These are phyloP conservation scores for Tyto alba DNA, from an alignment of 2,113 vertebrate species.

Conservation along the genomic window DNA sequence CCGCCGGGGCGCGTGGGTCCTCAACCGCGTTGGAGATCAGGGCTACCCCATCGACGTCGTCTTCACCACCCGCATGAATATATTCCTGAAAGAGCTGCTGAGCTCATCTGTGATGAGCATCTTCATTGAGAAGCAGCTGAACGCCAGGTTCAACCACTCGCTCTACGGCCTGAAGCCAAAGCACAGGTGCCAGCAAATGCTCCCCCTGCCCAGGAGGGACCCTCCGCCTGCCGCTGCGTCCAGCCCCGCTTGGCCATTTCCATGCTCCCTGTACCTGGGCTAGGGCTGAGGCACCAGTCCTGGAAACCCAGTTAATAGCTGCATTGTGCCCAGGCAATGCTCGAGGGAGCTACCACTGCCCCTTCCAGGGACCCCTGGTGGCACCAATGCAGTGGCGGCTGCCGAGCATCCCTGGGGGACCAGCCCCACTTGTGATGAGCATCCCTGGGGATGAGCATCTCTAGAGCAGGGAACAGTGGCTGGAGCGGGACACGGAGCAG, in stretches of 20 bases:
- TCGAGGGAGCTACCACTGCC: not conserved
- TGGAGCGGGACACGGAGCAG: not conserved
- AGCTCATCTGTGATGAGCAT: slow-evolving; percentile 3
- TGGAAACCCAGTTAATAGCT: not conserved
- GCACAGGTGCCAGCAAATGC: slow-evolving; percentile 72
- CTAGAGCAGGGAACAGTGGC: not conserved
- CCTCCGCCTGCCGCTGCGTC: rapidly evolving
- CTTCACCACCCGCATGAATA: not conserved
- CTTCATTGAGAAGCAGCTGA: slow-evolving; percentile 67
- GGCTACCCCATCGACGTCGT: slow-evolving; percentile 38
- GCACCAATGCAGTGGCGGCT: not conserved
- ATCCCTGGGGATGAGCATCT: not conserved
- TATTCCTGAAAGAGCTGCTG: not conserved
- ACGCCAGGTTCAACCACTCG: slow-evolving; percentile 74
- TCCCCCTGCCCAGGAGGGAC: not conserved
- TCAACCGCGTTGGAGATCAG: slow-evolving; percentile 71
- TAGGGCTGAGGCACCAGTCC: not conserved
- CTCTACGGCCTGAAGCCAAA: slow-evolving; percentile 78
- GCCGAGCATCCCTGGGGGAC: not conserved
- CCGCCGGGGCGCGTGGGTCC: slow-evolving; percentile 81
- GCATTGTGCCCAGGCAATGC: not conserved
- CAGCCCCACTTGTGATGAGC: not conserved
- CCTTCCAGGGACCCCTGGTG: not conserved
- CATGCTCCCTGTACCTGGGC: not conserved
- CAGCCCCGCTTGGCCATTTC: not conserved